Conservation (phyloP, 2,888 invertebrate genomes). For the Pandemis heparana region DNA sequence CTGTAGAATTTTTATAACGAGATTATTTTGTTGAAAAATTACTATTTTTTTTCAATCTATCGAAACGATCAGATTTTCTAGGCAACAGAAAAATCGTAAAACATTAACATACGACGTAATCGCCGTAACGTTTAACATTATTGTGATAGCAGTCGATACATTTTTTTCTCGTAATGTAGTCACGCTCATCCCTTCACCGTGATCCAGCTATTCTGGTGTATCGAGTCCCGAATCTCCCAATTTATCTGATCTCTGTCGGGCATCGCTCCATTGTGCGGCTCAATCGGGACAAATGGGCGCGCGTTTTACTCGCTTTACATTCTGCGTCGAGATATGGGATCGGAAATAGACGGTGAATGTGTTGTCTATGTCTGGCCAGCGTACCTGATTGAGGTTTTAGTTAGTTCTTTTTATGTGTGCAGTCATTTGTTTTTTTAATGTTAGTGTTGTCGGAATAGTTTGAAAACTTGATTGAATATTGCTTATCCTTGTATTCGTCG, state of each 20-base stretch:
- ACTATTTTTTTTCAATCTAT: too few relatives aligned
- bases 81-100: not conserved
- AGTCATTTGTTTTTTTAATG: constrained; percentile 7
- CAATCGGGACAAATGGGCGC: constrained; percentile 76
- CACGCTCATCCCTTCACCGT: constrained; percentile 24
- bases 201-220: constrained; percentile 42
- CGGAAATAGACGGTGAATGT: constrained; percentile 45
- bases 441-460: not conserved
- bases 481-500: too few relatives aligned
- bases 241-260: constrained; percentile 43
- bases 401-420: constrained; percentile 9
- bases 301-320: constrained; percentile 74
- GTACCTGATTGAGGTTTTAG: constrained; percentile 31
- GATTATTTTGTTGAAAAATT: too few relatives aligned
- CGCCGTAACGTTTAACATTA: not conserved
- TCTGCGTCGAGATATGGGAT: constrained; percentile 58
- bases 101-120: not conserved
- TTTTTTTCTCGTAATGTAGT: constrained; percentile 5
- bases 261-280: constrained; percentile 51
- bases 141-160: not conserved
- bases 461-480: not conserved
- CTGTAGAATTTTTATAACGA: too few relatives aligned
- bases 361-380: constrained; percentile 41
- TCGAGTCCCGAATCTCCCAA: constrained; percentile 43
- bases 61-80: not conserved